Evolutionary conservation across 1,140 invertebrate genomes (phyloP).

Genomic region (Ladona fulva): DNA sequence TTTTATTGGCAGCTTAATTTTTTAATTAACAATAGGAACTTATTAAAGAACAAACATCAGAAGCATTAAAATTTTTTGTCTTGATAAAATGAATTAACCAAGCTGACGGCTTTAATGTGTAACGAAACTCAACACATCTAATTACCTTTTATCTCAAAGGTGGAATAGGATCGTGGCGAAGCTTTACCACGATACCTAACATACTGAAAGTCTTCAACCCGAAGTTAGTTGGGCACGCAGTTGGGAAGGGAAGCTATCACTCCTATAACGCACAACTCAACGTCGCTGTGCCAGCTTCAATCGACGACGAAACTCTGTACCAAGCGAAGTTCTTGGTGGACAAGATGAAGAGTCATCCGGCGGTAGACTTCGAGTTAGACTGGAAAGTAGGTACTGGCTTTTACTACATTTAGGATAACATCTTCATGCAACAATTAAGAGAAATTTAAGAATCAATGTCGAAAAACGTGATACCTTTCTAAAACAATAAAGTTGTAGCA

Average conservation of each 20-base stretch:
- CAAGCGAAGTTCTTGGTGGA: slow-evolving; percentile 56
- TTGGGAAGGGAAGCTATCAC: slow-evolving; percentile 58
- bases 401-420: too few species aligned
- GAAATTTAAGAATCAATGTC: too few species aligned
- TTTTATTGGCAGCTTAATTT: too few species aligned
- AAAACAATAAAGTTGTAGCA: too few species aligned
- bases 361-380: slow-evolving; percentile 51
- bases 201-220: slow-evolving; percentile 57
- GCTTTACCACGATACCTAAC: slow-evolving; percentile 60
- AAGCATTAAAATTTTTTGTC: too few species aligned
- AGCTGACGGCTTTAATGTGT: too few species aligned
- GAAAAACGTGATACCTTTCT: too few species aligned
- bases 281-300: slow-evolving; percentile 59
- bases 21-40: too few species aligned
- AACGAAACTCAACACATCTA: too few species aligned
- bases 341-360: slow-evolving; percentile 53
- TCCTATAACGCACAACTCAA: slow-evolving; percentile 52
- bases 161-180: slow-evolving; percentile 56
- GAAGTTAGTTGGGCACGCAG: slow-evolving; percentile 53
- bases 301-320: slow-evolving; percentile 56
- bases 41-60: too few species aligned
- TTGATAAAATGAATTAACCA: too few species aligned
- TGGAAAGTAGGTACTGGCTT: slow-evolving; percentile 58
- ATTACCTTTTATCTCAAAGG: slow-evolving; percentile 34
- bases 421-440: too few species aligned